Conservation (phyloP, 1,140 invertebrate species). For the Drosophila equinoxialis region DNA sequence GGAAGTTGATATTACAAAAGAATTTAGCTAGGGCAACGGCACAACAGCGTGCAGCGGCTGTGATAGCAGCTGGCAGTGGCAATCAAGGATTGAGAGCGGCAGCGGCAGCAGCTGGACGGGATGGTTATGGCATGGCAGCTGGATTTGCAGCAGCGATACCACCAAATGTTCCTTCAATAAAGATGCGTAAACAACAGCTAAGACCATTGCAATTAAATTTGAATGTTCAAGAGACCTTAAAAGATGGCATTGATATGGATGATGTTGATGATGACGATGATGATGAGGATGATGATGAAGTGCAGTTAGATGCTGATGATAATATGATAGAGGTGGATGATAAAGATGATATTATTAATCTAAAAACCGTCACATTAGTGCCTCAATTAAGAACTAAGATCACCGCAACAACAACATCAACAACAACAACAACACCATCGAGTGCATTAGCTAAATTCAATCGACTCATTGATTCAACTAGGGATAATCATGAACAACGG, state of each 20-base stretch:
- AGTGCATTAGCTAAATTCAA: conserved; percentile 83
- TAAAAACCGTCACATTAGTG: conserved; percentile 83
- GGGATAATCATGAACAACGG: conserved; percentile 39
- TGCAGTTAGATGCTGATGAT: conserved; percentile 48
- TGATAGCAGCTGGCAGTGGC: conserved; percentile 65
- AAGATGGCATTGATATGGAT: conserved; percentile 79
- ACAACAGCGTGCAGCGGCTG: conserved; percentile 72
- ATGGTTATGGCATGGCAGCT: not conserved
- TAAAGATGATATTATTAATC: conserved; percentile 53
- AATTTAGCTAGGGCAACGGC: conserved; percentile 82
- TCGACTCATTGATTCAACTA: conserved; percentile 77
- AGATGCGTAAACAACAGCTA: conserved; percentile 24
- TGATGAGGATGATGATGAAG: conserved; percentile 59
- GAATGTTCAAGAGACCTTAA: conserved; percentile 69
- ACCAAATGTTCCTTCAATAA: conserved; percentile 36
- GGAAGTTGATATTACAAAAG: conserved; percentile 83
- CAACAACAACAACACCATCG: conserved; percentile 59
- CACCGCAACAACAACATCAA: conserved; percentile 61
- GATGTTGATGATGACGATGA: conserved; percentile 77
- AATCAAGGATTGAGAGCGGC: conserved; percentile 42
- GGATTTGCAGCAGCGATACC: conserved; percentile 37
- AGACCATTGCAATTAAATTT: conserved; percentile 76
- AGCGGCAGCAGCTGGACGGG: conserved; percentile 47
- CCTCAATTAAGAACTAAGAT: conserved; percentile 80
- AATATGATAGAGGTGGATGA: conserved; percentile 37